Evolutionary conservation across 2,888 invertebrate species (phyloP).

Genomic region (Zaprionus lineosus): DNA sequence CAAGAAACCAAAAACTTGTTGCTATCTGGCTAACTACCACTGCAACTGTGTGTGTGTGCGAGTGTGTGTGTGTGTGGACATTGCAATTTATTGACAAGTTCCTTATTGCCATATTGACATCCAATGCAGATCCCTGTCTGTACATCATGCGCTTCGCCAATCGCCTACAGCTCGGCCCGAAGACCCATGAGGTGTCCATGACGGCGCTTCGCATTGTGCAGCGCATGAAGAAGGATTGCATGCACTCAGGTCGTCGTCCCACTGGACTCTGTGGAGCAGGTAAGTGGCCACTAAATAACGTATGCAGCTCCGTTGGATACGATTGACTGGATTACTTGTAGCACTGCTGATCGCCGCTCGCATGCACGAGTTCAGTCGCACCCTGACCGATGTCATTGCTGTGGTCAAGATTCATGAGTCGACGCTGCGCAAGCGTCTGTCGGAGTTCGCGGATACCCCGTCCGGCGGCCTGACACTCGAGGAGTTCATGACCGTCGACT

Average conservation of each 20-base stretch:
- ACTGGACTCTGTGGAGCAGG: conserved; percentile 99
- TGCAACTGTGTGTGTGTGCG: too few species aligned
- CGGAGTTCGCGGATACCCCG: conserved; percentile 98
- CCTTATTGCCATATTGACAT: conserved; percentile 20
- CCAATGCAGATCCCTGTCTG: conserved; percentile 95
- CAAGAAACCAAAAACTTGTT: conserved; percentile 1
- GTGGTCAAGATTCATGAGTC: conserved; percentile 98
- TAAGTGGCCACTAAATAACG: conserved; percentile 79
- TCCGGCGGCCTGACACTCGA: conserved; percentile 96
- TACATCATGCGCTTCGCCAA: conserved; percentile 98
- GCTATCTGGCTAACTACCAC: background rate
- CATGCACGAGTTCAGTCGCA: conserved; percentile 94
- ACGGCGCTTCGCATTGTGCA: conserved; percentile 96
- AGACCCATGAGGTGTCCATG: conserved; percentile 96
- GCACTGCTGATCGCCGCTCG: conserved; percentile 97
- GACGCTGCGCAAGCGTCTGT: conserved; percentile 93
- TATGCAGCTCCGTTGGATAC: background rate
- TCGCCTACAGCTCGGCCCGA: conserved; percentile 94
- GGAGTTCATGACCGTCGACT: conserved; percentile 97
- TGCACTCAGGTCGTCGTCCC: conserved; percentile 97
- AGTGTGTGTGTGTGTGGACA: too few species aligned
- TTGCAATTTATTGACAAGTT: conserved; percentile 31
- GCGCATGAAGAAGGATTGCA: conserved; percentile 98
- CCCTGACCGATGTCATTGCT: conserved; percentile 93
- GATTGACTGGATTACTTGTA: too few species aligned